Base-by-base conservation (phyloP, 2,797 vertebrate species). In the Ciconia nigra region DNA sequence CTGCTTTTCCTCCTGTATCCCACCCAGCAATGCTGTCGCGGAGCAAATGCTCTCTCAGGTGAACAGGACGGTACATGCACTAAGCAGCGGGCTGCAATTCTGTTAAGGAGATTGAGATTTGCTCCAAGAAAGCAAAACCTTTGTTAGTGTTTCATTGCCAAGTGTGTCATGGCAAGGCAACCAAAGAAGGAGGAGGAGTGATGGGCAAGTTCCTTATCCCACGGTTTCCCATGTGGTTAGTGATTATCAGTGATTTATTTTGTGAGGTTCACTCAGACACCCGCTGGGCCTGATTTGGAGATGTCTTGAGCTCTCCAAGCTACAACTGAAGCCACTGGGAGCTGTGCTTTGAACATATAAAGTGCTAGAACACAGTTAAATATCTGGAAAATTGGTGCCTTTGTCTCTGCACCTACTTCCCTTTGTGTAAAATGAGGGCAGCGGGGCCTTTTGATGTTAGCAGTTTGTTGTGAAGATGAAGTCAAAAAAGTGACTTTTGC, bases 11-110 rank as follows among this genome's bases (percentile, higher is more conserved):
- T 78, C 35, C 72, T 42, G 29, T 4, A 4, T 15, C 44, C 70
- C 61, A 5, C 28, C 1, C 3, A 81, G 73, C 3, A 66, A 29
- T 5, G 29, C 25, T 47, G 35, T 13, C 1, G 1, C 1, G 1
- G 47, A 33, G 47, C 1, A 0, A 51, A 41, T 22, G 62, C n/a
- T 63, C 19, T 61, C 62, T 46, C 18, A n/a, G 37, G 33, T 47
- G 42, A 83, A 28, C 13, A 19, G 39, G 52, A 18, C 0, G 0
- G 15, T 44, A 54, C 3, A 1, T 4, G 7, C 13, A 7, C 31
- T 21, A 51, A 74, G 61, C 42, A 42, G 21, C 0, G 7, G 29
- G 31, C 42, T 84, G 73, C 51, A 55, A 1, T 63, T 61, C 62
- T 72, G 28, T 26, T 58, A 22, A 57, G 16, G 49, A 67, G 57